Base-by-base conservation (phyloP, 2,888 invertebrate species). In the Eilema caniola region DNA sequence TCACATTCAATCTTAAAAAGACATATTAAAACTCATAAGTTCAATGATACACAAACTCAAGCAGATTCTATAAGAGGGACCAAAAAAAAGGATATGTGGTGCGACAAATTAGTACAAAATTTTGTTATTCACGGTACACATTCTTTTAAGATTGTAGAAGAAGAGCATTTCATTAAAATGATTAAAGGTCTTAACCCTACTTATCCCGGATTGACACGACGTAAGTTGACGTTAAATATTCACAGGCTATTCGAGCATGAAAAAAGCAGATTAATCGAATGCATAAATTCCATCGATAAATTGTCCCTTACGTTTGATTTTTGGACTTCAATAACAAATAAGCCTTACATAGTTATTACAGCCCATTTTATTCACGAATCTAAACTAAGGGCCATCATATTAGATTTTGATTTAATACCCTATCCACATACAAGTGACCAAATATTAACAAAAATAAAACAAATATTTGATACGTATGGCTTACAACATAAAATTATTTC, bases 61-160 rank as follows among this genome's bases (percentile, higher is more conserved):
- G 24, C 64, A 53, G 53, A 53, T 53, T 23, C 62, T 31, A 20
- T 59, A 59, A 62, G 62, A 62, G 62, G 31, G 12, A 62, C 62
- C 12, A 62, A 62, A 62, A 25, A 62, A 62, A 62, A 53, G 64
- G 24, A 64, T 25, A 47, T 25, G 20, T 25, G 20, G 57, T 66
- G 56, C 24, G 57, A 66, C 57, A 56, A 57, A 31, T 66, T 57
- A 31, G 31, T 66, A n/a, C 28, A 33, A 57, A n/a, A 66, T 57
- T 66, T 66, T 66, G 57, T 66, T n/a, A 57, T 66, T 57, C 66
- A 23, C 23, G 66, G 59, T 59, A 63, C 56, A 24, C 57, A 64
- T 59, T 63, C 59, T 33, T 63, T 63, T 69, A 63, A 63, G 23
- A 57, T 63, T 63, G 59, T 63, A 56, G 62, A 68, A 68, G 67